phyloP scores from a whole-genome alignment of 2,888 invertebrate genomes.

The Drosophila mimetica region DNA sequence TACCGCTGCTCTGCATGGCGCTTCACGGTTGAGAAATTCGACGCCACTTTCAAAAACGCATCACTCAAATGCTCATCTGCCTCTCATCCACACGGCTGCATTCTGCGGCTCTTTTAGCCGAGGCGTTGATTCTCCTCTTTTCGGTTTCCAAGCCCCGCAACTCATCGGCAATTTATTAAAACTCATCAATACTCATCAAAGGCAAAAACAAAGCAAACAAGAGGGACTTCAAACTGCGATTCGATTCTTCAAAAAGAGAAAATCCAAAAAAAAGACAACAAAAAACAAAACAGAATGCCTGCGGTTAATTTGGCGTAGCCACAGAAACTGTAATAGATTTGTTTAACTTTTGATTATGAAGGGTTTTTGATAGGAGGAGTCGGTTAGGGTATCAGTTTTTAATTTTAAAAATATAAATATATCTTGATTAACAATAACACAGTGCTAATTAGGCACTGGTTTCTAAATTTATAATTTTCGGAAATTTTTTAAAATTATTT shows the following conservation, averaged over 20 bases:
- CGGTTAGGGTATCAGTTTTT: background rate
- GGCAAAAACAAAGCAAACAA: slow-evolving; percentile 35
- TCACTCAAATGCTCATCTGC: slow-evolving; percentile 63
- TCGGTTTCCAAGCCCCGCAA: slow-evolving; percentile 46
- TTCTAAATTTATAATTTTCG: too few species aligned
- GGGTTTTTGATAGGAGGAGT: background rate
- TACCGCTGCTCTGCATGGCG: slow-evolving; percentile 77
- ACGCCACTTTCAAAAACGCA: slow-evolving; percentile 79
- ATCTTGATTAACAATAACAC: too few species aligned
- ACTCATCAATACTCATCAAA: slow-evolving; percentile 82
- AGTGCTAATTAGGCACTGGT: too few species aligned
- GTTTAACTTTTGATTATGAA: slow-evolving; percentile 54
- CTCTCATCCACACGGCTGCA: slow-evolving; percentile 13
- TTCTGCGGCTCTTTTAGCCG: slow-evolving; percentile 15
- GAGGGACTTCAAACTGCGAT: slow-evolving; percentile 35
- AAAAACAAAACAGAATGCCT: slow-evolving; percentile 62
- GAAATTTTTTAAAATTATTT: too few species aligned
- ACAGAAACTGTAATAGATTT: slow-evolving; percentile 71
- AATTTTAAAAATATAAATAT: too few species aligned
- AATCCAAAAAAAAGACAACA: slow-evolving; percentile 14
- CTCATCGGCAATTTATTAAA: slow-evolving; percentile 81
- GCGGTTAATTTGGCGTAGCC: slow-evolving; percentile 77
- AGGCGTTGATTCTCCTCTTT: slow-evolving; percentile 62
- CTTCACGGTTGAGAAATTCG: slow-evolving; percentile 79
- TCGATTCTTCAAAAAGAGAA: slow-evolving; percentile 50